Percentiles rank a stretch among this genome's conserved stretches.
phyloP scores from a whole-genome alignment of 2,797 vertebrate species.

The Anisognathus igniventris region DNA sequence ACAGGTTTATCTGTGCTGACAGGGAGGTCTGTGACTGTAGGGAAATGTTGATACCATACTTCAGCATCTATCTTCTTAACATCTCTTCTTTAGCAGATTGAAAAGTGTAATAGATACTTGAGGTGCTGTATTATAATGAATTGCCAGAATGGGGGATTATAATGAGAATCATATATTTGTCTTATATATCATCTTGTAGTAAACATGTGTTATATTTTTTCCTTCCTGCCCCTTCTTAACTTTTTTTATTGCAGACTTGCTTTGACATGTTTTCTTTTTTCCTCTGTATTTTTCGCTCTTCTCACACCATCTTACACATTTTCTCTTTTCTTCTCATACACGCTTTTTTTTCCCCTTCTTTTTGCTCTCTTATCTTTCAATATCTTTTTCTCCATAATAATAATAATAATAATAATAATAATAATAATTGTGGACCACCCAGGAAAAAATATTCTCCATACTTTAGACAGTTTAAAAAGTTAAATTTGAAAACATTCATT shows the following conservation, averaged over 20 bases:
- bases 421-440: not conserved
- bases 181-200: not conserved
- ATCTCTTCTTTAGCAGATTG: slow-evolving; percentile 28
- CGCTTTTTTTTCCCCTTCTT: not conserved
- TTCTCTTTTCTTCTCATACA: not conserved
- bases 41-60: slow-evolving; percentile 49
- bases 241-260: not conserved
- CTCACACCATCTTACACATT: not conserved
- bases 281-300: not conserved
- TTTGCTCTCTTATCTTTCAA: not conserved
- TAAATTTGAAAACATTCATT: not conserved
- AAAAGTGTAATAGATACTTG: slow-evolving; percentile 21
- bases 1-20: slow-evolving; percentile 65
- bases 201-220: not conserved
- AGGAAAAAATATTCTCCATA: not conserved
- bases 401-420: not conserved
- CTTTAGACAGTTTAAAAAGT: not conserved
- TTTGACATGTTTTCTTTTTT: not conserved
- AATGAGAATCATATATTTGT: not conserved
- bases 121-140: not conserved
- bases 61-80: slow-evolving; percentile 47
- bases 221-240: not conserved
- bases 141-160: not conserved
- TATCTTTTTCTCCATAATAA: not conserved
- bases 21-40: slow-evolving; percentile 61